Base-by-base conservation (phyloP, 2,888 invertebrate species). In the Selenia dentaria region DNA sequence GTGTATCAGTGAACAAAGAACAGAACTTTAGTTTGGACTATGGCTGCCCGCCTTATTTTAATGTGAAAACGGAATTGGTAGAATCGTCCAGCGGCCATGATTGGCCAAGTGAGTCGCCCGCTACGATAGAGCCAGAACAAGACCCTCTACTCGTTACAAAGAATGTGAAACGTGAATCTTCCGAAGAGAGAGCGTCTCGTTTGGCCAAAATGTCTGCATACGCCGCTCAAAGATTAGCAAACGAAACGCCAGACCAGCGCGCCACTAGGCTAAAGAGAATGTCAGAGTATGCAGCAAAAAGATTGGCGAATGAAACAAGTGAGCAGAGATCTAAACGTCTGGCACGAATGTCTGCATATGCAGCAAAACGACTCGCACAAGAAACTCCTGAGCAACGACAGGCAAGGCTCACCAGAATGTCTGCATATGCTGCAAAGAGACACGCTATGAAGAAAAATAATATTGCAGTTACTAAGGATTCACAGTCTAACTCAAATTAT, bases 171-270 rank as follows among this genome's bases (percentile, higher is more conserved):
- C 54, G 55, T 25, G 90, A 90, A 62, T 72, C 82, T 0, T 57
- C 81, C 4, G 74, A 79, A 33, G 83, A 86, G 45, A 73, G 89
- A 51, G 71, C 81, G 1, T 54, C 65, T 26, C 75, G 89, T 3
- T 61, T 89, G 11, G 80, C 87, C 1, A 85, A 81, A 57, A 89
- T 89, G 88, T 88, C 88, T 0, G 86, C 87, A 1, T 89, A 89
- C 46, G 84, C 88, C n/a, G 86, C 88, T 0, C 79, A 78, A 43
- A 72, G 88, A 37, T 72, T 90, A 10, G 88, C 89, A 0, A 86
- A 80, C 32, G 89, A 90, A 64, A 73, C 80, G 9, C 80, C 86
- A 1, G 84, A 81, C 9, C 85, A 87, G 59, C 77, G 90, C 1
- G 77, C 83, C 1, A 10, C 50, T 6, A 70, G 90, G 18, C 71